Evolutionary conservation across 2,113 vertebrate genomes (phyloP), one percentile per base, ranked within the genome.

Genomic region (Festucalex cinctus): DNA sequence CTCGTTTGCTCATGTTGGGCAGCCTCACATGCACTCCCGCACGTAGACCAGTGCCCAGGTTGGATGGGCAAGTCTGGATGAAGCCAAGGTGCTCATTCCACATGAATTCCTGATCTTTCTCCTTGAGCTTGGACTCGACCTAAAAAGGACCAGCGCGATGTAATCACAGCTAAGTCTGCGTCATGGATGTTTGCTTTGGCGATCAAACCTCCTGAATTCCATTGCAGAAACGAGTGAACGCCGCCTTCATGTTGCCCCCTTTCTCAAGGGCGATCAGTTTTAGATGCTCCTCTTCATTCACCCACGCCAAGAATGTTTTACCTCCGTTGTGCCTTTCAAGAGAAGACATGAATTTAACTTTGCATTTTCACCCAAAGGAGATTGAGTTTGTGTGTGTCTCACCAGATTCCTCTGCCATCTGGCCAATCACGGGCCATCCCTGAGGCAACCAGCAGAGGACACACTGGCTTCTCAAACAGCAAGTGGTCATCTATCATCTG

Each of bases 281-380:
- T 22, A 62, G 37, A 43, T 62, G 60, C 13, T 62, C 60, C 60
- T 62, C 60, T 19, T 62, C 60, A 43, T 62, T 62, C 37, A 62
- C n/a, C 60, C 60, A 62, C 60, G 43, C 60, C 37, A 41, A 43
- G 14, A 62, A 62, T 24, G 37, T 43, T 8, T 43, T 43, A 0
- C 14, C 22, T 9, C 17, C 22, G 24, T 62, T 62, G 37, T 43
- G 22, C 60, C 60, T 62, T 60, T 62, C n/a, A 62, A 26, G n/a
- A 62, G n/a, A 39, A 13, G 13, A 26, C 14, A 5, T 43, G 22
- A 26, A 62, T 62, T 41, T 62, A 0, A 9, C 14, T 26, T 59
- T 24, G 1, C 16, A 17, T 57, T 28, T 32, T 9, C 3, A 37
- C 9, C 19, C 9, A 14, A 22, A 61, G 3, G 53, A 24, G 10